Conservation (phyloP, 2,113 vertebrate species). For the Phyllopteryx taeniolatus region DNA sequence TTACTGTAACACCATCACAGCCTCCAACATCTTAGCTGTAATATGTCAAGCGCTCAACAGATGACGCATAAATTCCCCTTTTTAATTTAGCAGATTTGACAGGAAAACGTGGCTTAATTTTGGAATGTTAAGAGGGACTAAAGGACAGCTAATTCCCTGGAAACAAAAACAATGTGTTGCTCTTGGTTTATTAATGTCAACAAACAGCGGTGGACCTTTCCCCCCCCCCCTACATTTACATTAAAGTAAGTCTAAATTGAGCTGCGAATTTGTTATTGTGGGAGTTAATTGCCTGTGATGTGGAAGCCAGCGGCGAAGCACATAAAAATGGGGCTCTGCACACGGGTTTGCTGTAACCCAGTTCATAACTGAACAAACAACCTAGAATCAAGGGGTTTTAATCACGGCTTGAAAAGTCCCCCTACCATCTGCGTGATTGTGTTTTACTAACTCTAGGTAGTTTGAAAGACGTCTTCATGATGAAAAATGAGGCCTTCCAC, state of each 20-base stretch:
- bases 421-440: neutral
- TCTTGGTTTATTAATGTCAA: slow-evolving; percentile 31
- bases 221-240: slow-evolving; percentile 6
- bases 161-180: slow-evolving; percentile 35
- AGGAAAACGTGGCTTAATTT: slow-evolving; percentile 58
- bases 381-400: neutral
- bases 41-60: slow-evolving; percentile 46
- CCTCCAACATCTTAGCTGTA: slow-evolving; percentile 33
- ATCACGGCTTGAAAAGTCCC: neutral
- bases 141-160: slow-evolving; percentile 35
- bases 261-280: neutral
- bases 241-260: slow-evolving; percentile 8
- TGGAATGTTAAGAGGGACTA: slow-evolving; percentile 47
- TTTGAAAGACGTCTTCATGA: slow-evolving; percentile 13
- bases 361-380: slow-evolving; percentile 9
- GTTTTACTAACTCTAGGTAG: neutral
- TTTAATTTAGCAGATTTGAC: slow-evolving; percentile 54
- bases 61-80: slow-evolving; percentile 59
- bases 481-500: slow-evolving; percentile 21
- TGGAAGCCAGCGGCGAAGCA: slow-evolving; percentile 1
- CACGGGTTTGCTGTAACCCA: slow-evolving; percentile 3
- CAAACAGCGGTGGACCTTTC: slow-evolving; percentile 10
- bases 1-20: slow-evolving; percentile 31
- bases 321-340: slow-evolving; percentile 8
- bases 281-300: neutral